Evolutionary conservation across 2,888 invertebrate species (phyloP), one percentile per base, ranked within the genome.

Genomic region (Trisateles emortualis): DNA sequence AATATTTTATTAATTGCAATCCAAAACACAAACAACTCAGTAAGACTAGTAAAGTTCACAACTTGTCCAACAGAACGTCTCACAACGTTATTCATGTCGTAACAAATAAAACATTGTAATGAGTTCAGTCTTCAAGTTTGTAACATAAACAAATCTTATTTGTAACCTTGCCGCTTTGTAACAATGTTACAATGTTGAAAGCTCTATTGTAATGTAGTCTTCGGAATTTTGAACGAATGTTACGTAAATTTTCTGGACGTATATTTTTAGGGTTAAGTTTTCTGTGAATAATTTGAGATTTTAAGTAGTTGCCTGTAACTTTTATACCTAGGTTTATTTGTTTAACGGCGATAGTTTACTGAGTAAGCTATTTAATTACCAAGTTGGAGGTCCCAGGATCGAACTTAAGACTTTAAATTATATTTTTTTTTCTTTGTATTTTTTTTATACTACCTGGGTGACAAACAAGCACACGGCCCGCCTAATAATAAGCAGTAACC

Each of bases 71-170:
- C 49, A 42, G 48, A n/a, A n/a, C n/a, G n/a, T n/a, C n/a, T n/a
- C n/a, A n/a, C n/a, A 60, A 29, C 38, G 11, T 36, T 42, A 43
- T 42, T 43, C 42, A n/a, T 29, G 16, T 41, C 39, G 11, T 14
- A 35, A 32, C 35, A 55, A 62, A 59, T 59, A 68, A 62, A 64
- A 68, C 59, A 62, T 48, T 58, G 43, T 51, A 65, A 68, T 53
- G 38, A 52, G 41, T 58, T 62, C 8, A 45, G 13, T 29, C 26
- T 24, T 24, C 49, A 68, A 67, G 52, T 67, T 64, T 39, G 58
- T 53, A 48, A 68, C 61, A 50, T 64, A 53, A 46, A 53, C 63
- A 59, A 62, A 68, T 62, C 50, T 59, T 68, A 56, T 68, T 68
- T 68, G 68, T 62, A 62, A 68, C 53, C 29, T 68, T 52, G 52